Evolutionary conservation across 1,140 invertebrate species (phyloP).

Genomic region (Temnothorax curvispinosus): DNA sequence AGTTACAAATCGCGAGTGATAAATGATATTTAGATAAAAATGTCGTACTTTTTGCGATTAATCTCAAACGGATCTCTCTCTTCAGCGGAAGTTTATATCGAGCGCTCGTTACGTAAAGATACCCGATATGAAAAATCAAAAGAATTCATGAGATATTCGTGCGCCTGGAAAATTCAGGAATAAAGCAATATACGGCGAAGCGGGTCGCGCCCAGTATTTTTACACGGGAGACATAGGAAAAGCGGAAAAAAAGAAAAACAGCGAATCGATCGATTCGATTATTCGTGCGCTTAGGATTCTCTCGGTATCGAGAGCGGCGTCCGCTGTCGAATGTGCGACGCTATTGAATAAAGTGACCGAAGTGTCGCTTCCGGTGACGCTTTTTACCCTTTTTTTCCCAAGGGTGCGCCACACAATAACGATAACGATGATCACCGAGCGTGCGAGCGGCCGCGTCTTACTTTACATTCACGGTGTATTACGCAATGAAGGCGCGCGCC

Average conservation of each 20-base stretch:
- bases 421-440: slow-evolving; percentile 45
- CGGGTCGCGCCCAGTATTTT: slow-evolving; percentile 1
- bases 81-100: background rate
- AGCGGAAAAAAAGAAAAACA: background rate
- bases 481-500: slow-evolving; percentile 3
- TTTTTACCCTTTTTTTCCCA: slow-evolving; percentile 8
- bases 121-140: background rate
- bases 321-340: background rate
- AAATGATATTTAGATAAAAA: slow-evolving; percentile 1
- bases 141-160: background rate
- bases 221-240: background rate
- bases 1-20: background rate
- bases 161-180: background rate
- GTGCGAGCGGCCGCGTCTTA: slow-evolving; percentile 1
- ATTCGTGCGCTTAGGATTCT: slow-evolving; percentile 14
- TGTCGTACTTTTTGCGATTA: background rate
- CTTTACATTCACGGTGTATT: slow-evolving; percentile 41
- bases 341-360: slow-evolving; percentile 44
- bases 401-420: slow-evolving; percentile 2
- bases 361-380: slow-evolving; percentile 23
- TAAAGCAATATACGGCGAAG: background rate
- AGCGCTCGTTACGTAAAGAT: background rate
- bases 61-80: background rate
- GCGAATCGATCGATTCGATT: slow-evolving; percentile 39
- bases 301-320: background rate